These are phyloP conservation scores for Eubasilissa splendida DNA, from an alignment of 2,888 invertebrate species.

Conservation along the genomic window DNA sequence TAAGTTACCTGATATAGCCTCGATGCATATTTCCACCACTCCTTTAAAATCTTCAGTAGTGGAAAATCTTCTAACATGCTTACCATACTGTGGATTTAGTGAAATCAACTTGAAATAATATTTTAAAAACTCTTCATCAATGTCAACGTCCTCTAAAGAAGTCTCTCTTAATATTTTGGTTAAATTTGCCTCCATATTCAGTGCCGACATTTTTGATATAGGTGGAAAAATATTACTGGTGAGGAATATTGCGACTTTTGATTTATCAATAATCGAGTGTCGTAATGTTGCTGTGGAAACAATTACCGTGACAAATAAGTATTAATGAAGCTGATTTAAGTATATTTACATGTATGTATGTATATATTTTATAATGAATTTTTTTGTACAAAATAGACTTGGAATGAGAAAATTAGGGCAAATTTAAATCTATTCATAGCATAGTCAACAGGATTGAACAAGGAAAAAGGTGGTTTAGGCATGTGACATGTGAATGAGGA, in stretches of 20 bases:
- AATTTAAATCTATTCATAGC: no score
- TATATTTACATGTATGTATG: no score
- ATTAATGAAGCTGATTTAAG: no score
- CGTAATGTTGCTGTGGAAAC: constrained; percentile 10
- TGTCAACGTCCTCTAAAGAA: constrained; percentile 8
- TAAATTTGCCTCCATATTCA: constrained; percentile 9
- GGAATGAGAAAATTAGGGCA: no score
- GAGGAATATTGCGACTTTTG: background rate
- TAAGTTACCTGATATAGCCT: constrained; percentile 66
- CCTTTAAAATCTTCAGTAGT: constrained; percentile 70
- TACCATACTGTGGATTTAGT: constrained; percentile 73
- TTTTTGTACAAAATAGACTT: no score
- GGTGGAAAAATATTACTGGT: background rate
- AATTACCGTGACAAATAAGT: background rate
- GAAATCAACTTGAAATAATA: constrained; percentile 72
- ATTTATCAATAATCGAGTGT: constrained; percentile 6
- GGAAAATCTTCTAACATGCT: constrained; percentile 67
- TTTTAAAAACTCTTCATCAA: constrained; percentile 62
- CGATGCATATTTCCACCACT: constrained; percentile 72
- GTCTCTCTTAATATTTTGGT: background rate
- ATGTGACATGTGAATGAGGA: no score
- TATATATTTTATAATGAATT: no score
- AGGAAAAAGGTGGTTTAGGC: no score
- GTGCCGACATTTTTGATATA: constrained; percentile 1
- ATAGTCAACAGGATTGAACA: no score